Evolutionary conservation across 2,797 vertebrate species (phyloP), one percentile per base, ranked within the genome.

Genomic region (Spinibarbus caldwelli): DNA sequence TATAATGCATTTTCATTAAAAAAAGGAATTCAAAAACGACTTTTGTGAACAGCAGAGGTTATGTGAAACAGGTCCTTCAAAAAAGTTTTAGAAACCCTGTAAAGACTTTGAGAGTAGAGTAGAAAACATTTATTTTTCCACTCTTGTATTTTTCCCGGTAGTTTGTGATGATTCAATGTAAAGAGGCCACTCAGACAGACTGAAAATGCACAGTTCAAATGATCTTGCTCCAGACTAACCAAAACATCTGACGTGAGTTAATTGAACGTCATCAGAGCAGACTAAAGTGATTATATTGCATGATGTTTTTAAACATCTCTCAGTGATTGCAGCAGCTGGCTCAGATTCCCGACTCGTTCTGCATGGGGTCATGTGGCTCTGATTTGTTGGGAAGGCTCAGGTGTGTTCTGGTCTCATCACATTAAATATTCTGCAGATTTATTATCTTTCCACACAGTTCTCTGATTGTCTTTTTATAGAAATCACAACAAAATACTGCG

Each of bases 241-340:
- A 31, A 57, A 71, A 71, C 67, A 80, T 80, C 31, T 36, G 45
- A 80, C 14, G 41, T 43, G 1, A 12, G 47, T 43, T 82, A 57
- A 82, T 26, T 57, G 67, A 57, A 57, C 10, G 21, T 43, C 80
- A 71, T 82, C 67, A 43, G 36, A 29, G 10, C 31, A 71, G 67
- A 21, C 47, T 11, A 29, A 34, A 80, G 59, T 15, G 49, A 26
- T 70, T 80, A 26, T 34, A 67, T 4, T 1, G 19, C 59, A 45
- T 45, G 62, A 23, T 80, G 64, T 68, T 49, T 80, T 36, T 12
- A 41, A 81, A 26, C 31, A 68, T 68, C 45, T 80, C 29, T 36
- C 43, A 26, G 0, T 36, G 26, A 80, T 67, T 68, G 31, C 77
- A 15, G 2, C n/a, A 47, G 59, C 23, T 80, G 64, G 31, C 14